phyloP scores from a whole-genome alignment of 2,888 invertebrate genomes.

The Agriopis aurantiaria region DNA sequence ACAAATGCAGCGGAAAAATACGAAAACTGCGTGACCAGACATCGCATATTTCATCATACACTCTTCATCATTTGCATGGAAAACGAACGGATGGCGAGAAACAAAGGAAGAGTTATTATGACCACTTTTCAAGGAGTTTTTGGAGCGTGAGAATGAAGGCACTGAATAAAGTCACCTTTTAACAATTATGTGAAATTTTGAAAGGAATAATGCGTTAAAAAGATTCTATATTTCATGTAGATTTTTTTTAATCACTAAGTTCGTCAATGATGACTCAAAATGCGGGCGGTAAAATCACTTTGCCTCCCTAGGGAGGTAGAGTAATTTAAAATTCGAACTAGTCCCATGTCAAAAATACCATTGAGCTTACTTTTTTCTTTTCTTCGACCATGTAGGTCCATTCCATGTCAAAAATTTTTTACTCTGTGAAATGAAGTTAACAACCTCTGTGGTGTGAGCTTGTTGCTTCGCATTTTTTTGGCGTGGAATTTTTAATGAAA shows the following conservation, averaged over 20 bases:
- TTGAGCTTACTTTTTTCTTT: too few relatives aligned
- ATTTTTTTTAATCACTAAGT: not conserved
- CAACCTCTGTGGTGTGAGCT: too few relatives aligned
- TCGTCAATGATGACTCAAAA: not conserved
- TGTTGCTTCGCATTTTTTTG: too few relatives aligned
- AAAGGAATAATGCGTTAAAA: not conserved
- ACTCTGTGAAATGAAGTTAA: too few relatives aligned
- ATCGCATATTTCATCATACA: slow-evolving; percentile 17
- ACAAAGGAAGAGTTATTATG: slow-evolving; percentile 22
- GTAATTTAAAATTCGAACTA: too few relatives aligned
- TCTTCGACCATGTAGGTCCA: too few relatives aligned
- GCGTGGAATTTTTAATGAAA: too few relatives aligned
- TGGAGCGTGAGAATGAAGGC: slow-evolving; percentile 14
- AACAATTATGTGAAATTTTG: not conserved
- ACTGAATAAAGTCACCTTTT: slow-evolving; percentile 1
- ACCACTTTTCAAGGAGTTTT: slow-evolving; percentile 17
- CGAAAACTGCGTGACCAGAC: slow-evolving; percentile 15
- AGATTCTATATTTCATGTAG: not conserved
- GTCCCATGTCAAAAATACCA: too few relatives aligned
- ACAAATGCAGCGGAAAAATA: slow-evolving; percentile 46
- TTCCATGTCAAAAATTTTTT: too few relatives aligned
- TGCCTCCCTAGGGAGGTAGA: too few relatives aligned
- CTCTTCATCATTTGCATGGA: slow-evolving; percentile 11
- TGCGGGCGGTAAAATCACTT: too few relatives aligned
- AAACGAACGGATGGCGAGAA: slow-evolving; percentile 10